These are phyloP conservation scores for Psittacula cyanocephala DNA, from an alignment of 2,113 vertebrate species.

Conservation along the genomic window DNA sequence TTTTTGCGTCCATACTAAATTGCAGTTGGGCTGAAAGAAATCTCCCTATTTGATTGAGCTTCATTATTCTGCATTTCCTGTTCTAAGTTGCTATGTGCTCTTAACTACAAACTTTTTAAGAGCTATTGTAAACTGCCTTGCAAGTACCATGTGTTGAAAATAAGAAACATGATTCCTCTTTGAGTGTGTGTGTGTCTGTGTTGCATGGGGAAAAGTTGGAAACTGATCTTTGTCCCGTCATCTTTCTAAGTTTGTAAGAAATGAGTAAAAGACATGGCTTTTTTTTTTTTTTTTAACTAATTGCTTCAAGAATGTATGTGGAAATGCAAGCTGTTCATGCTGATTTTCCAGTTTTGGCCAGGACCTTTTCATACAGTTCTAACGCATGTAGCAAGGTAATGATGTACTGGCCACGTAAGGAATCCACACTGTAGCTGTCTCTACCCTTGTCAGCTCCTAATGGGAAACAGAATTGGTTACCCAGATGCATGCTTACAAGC, in stretches of 20 bases:
- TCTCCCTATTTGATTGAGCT: not conserved
- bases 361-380: not conserved
- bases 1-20: conserved; percentile 17
- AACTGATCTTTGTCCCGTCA: not conserved
- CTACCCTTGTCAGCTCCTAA: not conserved
- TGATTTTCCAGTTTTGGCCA: not conserved
- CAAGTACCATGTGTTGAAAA: not conserved
- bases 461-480: not conserved
- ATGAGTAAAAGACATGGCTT: not conserved
- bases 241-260: not conserved
- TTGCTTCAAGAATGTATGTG: not conserved
- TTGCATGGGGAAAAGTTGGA: not conserved
- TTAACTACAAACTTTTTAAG: not conserved
- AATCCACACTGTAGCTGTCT: not conserved
- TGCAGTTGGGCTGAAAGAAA: not conserved
- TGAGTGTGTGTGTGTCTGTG: conserved; percentile 21
- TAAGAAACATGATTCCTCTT: not conserved
- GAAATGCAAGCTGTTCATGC: not conserved
- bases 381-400: not conserved
- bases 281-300: not conserved
- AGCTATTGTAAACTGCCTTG: not conserved
- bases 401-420: not conserved
- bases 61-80: conserved; percentile 14
- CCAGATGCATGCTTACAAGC: not conserved
- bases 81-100: not conserved